Base-by-base conservation (phyloP, 2,888 invertebrate genomes). In the Heliconius charithonia region DNA sequence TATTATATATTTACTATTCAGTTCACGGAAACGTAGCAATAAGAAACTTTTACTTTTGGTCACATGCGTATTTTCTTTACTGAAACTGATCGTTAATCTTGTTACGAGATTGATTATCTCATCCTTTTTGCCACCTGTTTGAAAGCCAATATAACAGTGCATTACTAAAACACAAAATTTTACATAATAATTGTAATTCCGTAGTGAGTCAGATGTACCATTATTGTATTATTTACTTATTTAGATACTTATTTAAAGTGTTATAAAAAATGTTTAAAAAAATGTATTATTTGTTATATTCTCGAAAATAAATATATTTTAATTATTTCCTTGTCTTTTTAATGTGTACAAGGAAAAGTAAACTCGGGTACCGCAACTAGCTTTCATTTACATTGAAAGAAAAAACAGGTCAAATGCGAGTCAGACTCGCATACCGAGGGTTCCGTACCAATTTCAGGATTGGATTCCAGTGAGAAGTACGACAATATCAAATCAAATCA, bases 11-110 rank as follows among this genome's bases (percentile, higher is more conserved):
- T 81, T 82, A 81, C 76, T 79, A 90, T 90, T 88, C 89, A 77
- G 80, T 81, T 80, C 92, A 91, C 92, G 92, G 85, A 65, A 81
- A 91, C 91, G 92, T 85, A 65, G 81, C 74, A 85, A 87, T 87
- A 85, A 84, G 85, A 83, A 87, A 91, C 90, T 90, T 89, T 89
- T 91, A 90, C 89, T 87, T 82, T 83, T 82, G 80, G 77, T 75
- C 69, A 77, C 79, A 80, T 80, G 77, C 80, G 76, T 80, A 81
- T 80, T 79, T 78, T 79, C 74, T 73, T 72, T 81, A 76, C 79
- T 83, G 81, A 79, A 76, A 75, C 82, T 78, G 70, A 76, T 77
- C 79, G 77, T 69, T 59, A 75, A 63, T 80, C 56, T 78, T 80
- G 65, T 84, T 84, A 83, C 82, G 84, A 80, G 83, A 82, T 77